A percentile compares a stretch with the other conserved stretches of the same genome.
Conservation (phyloP, 92 coral and sea anemone species). For the Zoanthus solanderi region DNA sequence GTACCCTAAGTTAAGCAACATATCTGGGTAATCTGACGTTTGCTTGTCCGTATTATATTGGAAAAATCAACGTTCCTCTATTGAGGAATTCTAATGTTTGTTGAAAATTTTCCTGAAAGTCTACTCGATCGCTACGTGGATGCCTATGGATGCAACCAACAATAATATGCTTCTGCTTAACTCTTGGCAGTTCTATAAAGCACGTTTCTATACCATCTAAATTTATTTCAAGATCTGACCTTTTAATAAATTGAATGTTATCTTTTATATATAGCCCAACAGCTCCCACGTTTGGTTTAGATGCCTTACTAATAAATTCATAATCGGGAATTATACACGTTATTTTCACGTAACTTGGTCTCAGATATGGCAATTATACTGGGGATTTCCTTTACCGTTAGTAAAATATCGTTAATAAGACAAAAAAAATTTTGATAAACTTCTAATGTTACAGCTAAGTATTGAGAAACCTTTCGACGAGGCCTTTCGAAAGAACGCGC, state of each 20-base stretch:
- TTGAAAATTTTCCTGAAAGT: constrained; percentile 1
- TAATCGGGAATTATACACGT: too few relatives aligned
- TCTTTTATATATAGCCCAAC: constrained; percentile 45
- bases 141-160: constrained; percentile 55
- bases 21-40: constrained; percentile 53
- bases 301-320: too few relatives aligned
- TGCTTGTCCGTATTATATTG: constrained; percentile 49
- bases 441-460: constrained; percentile 25
- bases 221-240: constrained; percentile 33
- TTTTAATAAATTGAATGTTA: constrained; percentile 27
- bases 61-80: constrained; percentile 34
- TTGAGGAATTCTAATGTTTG: constrained; percentile 27
- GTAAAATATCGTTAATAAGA: constrained; percentile 13
- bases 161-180: constrained; percentile 48
- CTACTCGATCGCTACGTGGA: constrained; percentile 47
- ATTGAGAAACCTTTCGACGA: constrained; percentile 9
- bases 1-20: constrained; percentile 12
- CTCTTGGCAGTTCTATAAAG: constrained; percentile 49
- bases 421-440: neutral
- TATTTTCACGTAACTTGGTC: neutral
- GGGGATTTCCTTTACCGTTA: constrained; percentile 6
- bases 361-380: neutral
- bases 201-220: constrained; percentile 53
- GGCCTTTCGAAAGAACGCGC: constrained; percentile 17
- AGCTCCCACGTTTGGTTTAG: constrained; percentile 42